Evolutionary conservation across 2,888 invertebrate genomes (phyloP).

Genomic region (Stenichneumon culpator): DNA sequence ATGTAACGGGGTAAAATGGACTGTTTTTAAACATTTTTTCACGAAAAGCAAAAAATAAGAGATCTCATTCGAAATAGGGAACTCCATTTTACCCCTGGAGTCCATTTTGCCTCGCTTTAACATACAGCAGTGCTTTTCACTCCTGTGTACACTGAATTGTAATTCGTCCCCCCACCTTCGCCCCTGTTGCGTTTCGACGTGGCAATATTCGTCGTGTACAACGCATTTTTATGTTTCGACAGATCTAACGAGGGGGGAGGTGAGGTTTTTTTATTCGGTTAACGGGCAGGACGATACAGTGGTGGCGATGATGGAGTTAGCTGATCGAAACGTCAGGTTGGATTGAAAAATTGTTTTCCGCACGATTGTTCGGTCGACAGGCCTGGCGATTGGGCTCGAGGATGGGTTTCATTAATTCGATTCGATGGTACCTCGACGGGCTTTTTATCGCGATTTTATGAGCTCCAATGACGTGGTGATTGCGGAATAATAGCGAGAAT

Average conservation of each 20-base stretch:
- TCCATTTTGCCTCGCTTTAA: not conserved
- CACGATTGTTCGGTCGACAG: constrained; percentile 17
- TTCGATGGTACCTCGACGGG: not conserved
- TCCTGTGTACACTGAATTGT: constrained; percentile 24
- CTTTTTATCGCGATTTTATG: not conserved
- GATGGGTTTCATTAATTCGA: not conserved
- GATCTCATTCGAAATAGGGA: no score
- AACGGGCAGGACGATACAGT: constrained; percentile 23
- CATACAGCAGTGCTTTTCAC: not conserved
- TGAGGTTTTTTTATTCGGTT: constrained; percentile 52
- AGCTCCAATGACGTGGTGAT: not conserved
- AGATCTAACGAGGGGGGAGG: not conserved
- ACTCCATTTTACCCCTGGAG: no score
- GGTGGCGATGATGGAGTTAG: constrained; percentile 38
- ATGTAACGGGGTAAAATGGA: not conserved
- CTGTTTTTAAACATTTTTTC: not conserved
- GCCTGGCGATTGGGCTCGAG: not conserved
- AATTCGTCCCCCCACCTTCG: constrained; percentile 38
- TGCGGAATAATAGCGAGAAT: not conserved
- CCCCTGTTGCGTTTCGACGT: constrained; percentile 36
- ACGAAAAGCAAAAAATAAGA: no score
- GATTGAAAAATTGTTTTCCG: constrained; percentile 37
- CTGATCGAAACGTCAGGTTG: constrained; percentile 46
- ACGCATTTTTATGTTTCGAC: constrained; percentile 59
- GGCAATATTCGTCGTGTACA: constrained; percentile 18